phyloP scores from a whole-genome alignment of 2,888 invertebrate genomes.

The Tetropium fuscum region DNA sequence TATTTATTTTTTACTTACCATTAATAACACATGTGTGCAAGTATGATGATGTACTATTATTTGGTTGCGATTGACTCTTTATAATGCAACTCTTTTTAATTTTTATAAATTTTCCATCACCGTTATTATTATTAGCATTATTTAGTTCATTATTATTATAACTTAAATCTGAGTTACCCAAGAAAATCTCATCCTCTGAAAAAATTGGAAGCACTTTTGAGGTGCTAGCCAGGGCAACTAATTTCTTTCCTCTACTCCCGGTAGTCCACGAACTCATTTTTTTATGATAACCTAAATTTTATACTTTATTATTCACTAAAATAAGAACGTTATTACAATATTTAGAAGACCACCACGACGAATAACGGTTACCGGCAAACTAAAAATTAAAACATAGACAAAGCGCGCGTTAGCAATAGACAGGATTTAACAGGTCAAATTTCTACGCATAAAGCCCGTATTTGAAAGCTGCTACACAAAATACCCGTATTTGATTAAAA shows the following conservation, averaged over 20 bases:
- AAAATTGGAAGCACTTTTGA: constrained; percentile 4
- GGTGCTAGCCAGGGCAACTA: background rate
- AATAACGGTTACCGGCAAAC: background rate
- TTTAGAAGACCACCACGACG: background rate
- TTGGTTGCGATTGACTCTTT: too few species aligned
- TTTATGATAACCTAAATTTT: background rate
- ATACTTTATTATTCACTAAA: background rate
- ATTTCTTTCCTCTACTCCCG: constrained; percentile 1
- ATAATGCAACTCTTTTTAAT: too few species aligned
- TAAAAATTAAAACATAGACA: background rate
- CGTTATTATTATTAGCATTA: too few species aligned
- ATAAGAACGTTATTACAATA: background rate
- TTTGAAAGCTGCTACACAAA: constrained; percentile 2
- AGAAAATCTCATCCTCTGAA: constrained; percentile 3
- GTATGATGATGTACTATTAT: too few species aligned
- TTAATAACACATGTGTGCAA: too few species aligned
- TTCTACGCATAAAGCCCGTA: constrained; percentile 1
- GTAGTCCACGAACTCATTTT: constrained; percentile 5
- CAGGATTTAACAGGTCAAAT: background rate
- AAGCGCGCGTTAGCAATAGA: constrained; percentile 2
- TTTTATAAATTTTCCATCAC: too few species aligned
- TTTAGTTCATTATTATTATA: too few species aligned
- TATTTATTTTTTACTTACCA: too few species aligned
- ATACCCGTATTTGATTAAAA: constrained; percentile 5
- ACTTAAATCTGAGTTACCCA: constrained; percentile 8